phyloP scores from a whole-genome alignment of 2,797 vertebrate species.

The Channa striata region DNA sequence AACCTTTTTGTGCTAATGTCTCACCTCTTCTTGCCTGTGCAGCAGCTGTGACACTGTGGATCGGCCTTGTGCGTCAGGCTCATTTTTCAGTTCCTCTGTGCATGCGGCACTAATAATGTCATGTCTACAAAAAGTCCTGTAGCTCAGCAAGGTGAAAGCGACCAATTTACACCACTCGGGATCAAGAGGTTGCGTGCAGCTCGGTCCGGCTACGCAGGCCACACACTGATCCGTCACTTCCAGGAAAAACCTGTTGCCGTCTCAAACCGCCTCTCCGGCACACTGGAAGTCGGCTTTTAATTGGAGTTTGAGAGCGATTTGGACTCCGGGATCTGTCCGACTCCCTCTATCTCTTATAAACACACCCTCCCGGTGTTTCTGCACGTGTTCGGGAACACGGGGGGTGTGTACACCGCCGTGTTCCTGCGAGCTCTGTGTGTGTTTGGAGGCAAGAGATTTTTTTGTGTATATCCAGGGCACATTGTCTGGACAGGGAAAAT shows the following conservation, averaged over 20 bases:
- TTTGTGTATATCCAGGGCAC: constrained; percentile 71
- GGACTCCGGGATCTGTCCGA: constrained; percentile 58
- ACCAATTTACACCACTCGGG: background rate
- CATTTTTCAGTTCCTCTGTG: background rate
- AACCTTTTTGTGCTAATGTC: too few relatives aligned
- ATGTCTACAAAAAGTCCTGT: background rate
- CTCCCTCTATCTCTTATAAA: constrained; percentile 45
- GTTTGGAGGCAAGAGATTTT: constrained; percentile 44
- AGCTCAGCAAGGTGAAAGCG: background rate
- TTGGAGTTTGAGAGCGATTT: constrained; percentile 73
- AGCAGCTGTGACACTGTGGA: too few relatives aligned
- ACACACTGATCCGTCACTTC: background rate
- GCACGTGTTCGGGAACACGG: constrained; percentile 27
- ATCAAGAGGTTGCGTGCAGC: too few relatives aligned
- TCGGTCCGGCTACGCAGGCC: too few relatives aligned
- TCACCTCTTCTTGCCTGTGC: too few relatives aligned
- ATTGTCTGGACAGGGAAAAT: constrained; percentile 80
- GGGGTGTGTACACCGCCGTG: constrained; percentile 25
- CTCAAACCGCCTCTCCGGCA: constrained; percentile 18
- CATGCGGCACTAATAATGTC: too few relatives aligned
- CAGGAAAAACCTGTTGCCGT: background rate
- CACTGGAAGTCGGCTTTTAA: constrained; percentile 57
- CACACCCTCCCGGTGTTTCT: background rate
- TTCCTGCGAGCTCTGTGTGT: constrained; percentile 36
- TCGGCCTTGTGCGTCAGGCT: background rate